Conservation (phyloP, 1,140 invertebrate species). For the Pachyrhynchus sulphureomaculatus region DNA sequence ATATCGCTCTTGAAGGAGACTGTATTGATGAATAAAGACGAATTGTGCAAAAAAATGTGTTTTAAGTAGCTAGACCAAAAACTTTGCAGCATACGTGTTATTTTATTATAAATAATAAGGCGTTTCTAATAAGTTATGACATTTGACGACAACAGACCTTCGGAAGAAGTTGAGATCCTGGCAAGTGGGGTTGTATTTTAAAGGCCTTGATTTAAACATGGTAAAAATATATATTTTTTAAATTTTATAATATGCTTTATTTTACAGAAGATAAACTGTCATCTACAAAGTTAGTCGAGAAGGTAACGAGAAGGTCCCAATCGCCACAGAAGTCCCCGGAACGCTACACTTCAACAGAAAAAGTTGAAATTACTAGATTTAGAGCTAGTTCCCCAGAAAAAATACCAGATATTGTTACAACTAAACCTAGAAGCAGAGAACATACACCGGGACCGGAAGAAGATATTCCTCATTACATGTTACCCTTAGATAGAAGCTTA, state of each 20-base stretch:
- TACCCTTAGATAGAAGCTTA: constrained; percentile 44
- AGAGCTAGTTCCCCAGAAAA: constrained; percentile 20
- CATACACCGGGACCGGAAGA: constrained; percentile 34
- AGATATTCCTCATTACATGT: constrained; percentile 48
- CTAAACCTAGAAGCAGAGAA: constrained; percentile 11
- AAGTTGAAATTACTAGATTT: constrained; percentile 20
- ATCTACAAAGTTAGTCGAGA: constrained; percentile 28
- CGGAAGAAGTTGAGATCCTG: too few species aligned
- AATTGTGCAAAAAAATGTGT: too few species aligned
- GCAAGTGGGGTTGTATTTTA: too few species aligned
- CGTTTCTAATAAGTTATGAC: too few species aligned
- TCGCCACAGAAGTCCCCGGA: constrained; percentile 29
- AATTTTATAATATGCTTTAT: not conserved
- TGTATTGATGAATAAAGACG: too few species aligned
- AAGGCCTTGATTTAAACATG: not conserved
- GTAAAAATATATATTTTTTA: not conserved
- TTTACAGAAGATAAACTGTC: constrained; percentile 23
- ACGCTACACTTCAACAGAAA: constrained; percentile 14
- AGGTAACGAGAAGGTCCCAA: constrained; percentile 22
- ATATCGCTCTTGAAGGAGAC: too few species aligned
- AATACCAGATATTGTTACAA: constrained; percentile 10
- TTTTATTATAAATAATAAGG: too few species aligned
- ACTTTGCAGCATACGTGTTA: too few species aligned
- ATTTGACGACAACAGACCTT: too few species aligned
- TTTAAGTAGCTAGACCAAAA: too few species aligned